Evolutionary conservation across 2,888 invertebrate genomes (phyloP).

Genomic region (Stenotaenia linearis): DNA sequence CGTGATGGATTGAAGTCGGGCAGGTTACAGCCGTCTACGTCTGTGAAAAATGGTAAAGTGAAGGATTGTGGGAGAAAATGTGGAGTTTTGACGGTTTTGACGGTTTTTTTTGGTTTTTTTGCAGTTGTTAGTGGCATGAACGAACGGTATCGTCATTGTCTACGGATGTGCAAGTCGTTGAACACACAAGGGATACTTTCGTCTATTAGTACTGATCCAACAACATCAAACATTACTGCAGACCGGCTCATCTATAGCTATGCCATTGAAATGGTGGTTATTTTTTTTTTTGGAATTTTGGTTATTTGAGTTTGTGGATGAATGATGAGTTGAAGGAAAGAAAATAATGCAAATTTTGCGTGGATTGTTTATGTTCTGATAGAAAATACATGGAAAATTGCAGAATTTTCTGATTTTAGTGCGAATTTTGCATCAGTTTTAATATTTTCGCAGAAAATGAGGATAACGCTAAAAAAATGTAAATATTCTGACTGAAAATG

Average conservation of each 20-base stretch:
- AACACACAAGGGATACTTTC: constrained; percentile 58
- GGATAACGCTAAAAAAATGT: no score
- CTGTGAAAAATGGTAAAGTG: constrained; percentile 75
- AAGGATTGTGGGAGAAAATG: constrained; percentile 22
- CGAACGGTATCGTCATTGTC: constrained; percentile 80
- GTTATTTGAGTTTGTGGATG: not conserved
- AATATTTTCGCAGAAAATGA: no score
- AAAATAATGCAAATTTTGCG: no score
- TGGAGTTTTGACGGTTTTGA: not conserved
- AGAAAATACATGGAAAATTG: no score
- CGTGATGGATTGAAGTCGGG: constrained; percentile 77
- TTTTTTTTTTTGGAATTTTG: not conserved
- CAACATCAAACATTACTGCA: constrained; percentile 61
- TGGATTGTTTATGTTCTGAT: no score
- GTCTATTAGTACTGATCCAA: constrained; percentile 56
- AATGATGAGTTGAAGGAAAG: no score
- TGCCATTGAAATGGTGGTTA: constrained; percentile 86
- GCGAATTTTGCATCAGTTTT: no score
- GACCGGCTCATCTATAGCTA: constrained; percentile 96
- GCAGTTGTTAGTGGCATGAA: constrained; percentile 80
- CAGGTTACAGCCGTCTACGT: constrained; percentile 80
- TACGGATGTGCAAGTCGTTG: constrained; percentile 79
- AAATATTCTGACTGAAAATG: no score
- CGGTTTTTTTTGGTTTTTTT: constrained; percentile 5
- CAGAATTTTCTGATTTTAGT: no score